Evolutionary conservation across 2,888 invertebrate species (phyloP).

Genomic region (Standfussiana lucernea): DNA sequence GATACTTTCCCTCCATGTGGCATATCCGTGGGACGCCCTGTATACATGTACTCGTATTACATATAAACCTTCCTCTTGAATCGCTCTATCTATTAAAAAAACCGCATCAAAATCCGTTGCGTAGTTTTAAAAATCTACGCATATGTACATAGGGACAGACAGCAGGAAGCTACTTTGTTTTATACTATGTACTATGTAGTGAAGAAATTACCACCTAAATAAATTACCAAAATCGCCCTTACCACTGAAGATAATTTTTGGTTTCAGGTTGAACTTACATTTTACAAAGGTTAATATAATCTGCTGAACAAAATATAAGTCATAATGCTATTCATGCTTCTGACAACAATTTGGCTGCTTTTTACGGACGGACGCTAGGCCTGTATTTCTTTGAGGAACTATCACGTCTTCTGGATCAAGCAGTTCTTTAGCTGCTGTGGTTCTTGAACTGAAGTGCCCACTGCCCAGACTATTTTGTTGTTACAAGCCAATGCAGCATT

Average conservation of each 20-base stretch:
- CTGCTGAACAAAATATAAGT: not conserved
- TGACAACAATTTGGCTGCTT: not conserved
- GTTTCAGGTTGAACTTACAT: not conserved
- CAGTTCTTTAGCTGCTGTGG: not conserved
- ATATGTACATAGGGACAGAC: too few species aligned
- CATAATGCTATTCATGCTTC: not conserved
- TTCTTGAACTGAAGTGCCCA: not conserved
- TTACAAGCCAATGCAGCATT: constrained; percentile 8
- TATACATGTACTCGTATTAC: too few species aligned
- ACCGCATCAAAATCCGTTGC: too few species aligned
- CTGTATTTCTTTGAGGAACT: not conserved
- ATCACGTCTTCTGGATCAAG: not conserved
- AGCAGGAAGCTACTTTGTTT: too few species aligned
- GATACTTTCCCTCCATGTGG: too few species aligned
- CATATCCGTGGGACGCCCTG: too few species aligned
- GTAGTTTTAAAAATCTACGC: too few species aligned
- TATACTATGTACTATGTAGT: too few species aligned
- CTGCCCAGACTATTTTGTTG: not conserved
- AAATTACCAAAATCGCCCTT: not conserved
- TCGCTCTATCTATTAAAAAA: too few species aligned
- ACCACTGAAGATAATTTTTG: not conserved
- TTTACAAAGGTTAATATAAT: not conserved
- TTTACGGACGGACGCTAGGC: not conserved
- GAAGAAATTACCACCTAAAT: not conserved
- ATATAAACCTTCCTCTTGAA: too few species aligned